Conservation (phyloP, 2,113 vertebrate genomes). For the Heptranchias perlo region DNA sequence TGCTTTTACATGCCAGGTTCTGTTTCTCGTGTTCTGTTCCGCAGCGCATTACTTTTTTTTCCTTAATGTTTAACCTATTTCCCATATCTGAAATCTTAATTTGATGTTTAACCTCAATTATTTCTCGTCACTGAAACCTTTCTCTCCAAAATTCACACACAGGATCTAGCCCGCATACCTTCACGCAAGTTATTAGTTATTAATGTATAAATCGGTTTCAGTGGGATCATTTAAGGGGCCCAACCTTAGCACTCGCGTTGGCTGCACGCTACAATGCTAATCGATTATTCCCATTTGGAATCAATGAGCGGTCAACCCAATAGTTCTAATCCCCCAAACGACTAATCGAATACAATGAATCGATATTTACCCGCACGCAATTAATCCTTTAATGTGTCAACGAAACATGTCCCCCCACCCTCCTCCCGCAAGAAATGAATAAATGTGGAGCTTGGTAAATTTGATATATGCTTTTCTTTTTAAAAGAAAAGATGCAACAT, state of each 20-base stretch:
- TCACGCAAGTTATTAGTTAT: not conserved
- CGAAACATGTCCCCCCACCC: not conserved
- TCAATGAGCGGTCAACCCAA: not conserved
- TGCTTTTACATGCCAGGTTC: too few species aligned
- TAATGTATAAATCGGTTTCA: not conserved
- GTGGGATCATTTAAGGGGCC: too few species aligned
- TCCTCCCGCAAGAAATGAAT: not conserved
- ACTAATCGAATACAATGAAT: not conserved
- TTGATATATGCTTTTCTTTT: not conserved
- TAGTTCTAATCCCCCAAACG: not conserved
- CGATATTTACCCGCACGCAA: not conserved
- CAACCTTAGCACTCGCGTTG: not conserved
- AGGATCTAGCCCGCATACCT: not conserved
- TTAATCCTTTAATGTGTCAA: not conserved
- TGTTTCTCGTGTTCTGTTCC: not conserved
- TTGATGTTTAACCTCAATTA: not conserved
- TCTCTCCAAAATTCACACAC: not conserved
- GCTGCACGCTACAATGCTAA: not conserved
- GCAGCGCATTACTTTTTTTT: not conserved
- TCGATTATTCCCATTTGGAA: not conserved
- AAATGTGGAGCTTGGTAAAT: not conserved
- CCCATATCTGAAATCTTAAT: not conserved
- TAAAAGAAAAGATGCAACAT: not conserved
- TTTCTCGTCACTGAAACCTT: not conserved
- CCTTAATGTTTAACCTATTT: not conserved